These are phyloP conservation scores for Melolontha melolontha DNA, from an alignment of 2,888 invertebrate genomes.

Conservation along the genomic window DNA sequence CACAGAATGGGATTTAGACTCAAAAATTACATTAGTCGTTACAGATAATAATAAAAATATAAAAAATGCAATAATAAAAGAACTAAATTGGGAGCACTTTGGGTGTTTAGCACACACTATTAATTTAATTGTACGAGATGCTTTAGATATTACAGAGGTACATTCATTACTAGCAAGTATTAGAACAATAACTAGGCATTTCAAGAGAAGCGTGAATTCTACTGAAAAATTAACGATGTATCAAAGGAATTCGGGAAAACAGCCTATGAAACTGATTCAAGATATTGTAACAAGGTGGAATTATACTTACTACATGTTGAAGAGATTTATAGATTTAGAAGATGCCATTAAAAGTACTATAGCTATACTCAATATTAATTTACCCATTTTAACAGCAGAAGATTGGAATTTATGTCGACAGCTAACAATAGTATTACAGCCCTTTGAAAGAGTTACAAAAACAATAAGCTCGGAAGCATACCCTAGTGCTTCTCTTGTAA, in stretches of 20 bases:
- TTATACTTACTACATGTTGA: conserved; percentile 50
- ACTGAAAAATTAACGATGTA: conserved; percentile 57
- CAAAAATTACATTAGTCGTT: too few species aligned
- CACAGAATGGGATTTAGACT: too few species aligned
- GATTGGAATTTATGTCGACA: conserved; percentile 48
- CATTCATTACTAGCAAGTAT: conserved; percentile 45
- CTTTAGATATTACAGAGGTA: background rate
- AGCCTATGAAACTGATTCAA: conserved; percentile 43
- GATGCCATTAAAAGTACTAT: conserved; percentile 47
- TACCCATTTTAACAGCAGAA: conserved; percentile 38
- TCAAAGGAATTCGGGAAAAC: conserved; percentile 20
- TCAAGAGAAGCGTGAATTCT: conserved; percentile 50
- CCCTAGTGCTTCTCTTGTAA: too few species aligned
- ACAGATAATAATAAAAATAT: too few species aligned
- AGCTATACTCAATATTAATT: conserved; percentile 37
- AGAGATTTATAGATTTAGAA: conserved; percentile 47
- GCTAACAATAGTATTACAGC: too few species aligned
- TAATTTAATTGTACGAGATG: background rate
- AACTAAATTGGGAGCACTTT: background rate
- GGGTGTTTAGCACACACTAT: background rate
- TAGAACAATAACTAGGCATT: conserved; percentile 48
- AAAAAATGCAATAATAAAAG: background rate
- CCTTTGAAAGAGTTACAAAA: too few species aligned
- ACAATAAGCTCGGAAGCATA: too few species aligned
- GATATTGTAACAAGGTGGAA: conserved; percentile 49